These are phyloP conservation scores for Galemys pyrenaicus DNA, from an alignment of 2,113 vertebrate species.

Conservation along the genomic window DNA sequence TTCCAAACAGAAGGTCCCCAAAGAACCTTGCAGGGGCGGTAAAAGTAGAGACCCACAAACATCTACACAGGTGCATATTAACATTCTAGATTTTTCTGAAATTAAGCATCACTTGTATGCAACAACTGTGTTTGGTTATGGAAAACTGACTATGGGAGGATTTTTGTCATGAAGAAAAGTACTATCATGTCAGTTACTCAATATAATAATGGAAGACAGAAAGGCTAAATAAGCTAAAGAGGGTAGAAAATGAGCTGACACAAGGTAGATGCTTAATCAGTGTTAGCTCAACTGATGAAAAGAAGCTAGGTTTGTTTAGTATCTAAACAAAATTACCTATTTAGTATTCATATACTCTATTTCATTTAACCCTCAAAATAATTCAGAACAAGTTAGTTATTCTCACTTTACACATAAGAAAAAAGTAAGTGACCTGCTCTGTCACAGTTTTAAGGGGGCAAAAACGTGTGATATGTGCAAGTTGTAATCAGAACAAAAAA, in stretches of 20 bases:
- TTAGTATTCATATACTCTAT: constrained; percentile 6
- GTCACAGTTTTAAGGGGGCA: neutral
- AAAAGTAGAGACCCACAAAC: constrained; percentile 8
- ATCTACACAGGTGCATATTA: constrained; percentile 11
- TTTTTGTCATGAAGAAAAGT: constrained; percentile 43
- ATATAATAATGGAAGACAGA: neutral
- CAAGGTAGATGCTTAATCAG: constrained; percentile 11
- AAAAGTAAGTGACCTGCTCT: constrained; percentile 10
- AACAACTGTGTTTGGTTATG: neutral
- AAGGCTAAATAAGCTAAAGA: constrained; percentile 55
- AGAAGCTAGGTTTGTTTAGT: neutral
- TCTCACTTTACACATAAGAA: constrained; percentile 29
- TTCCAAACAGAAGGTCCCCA: neutral
- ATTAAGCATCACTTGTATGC: constrained; percentile 17
- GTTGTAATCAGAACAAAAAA: constrained; percentile 32
- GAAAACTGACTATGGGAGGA: constrained; percentile 25
- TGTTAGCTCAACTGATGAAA: neutral
- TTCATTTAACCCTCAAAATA: constrained; percentile 43
- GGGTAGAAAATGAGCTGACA: constrained; percentile 42
- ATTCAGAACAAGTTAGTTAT: constrained; percentile 43
- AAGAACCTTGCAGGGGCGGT: neutral
- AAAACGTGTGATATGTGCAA: constrained; percentile 12
- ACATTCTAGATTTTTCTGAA: constrained; percentile 46
- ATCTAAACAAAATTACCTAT: constrained; percentile 49
- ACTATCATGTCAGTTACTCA: neutral